Evolutionary conservation across 2,797 vertebrate species (phyloP), one percentile per base, ranked within the genome.

Genomic region (Notamacropus eugenii): DNA sequence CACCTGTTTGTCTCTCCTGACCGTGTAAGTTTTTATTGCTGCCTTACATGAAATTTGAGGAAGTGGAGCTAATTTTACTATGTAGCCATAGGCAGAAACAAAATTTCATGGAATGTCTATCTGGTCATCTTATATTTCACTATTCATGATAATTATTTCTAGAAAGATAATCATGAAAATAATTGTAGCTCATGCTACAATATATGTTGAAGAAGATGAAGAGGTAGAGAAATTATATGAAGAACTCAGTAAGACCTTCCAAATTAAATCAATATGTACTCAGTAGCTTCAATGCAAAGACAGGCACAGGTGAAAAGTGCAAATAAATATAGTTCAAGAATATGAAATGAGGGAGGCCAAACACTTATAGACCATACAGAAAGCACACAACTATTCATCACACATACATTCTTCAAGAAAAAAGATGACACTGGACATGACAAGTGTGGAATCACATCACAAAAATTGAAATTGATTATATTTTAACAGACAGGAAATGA

Each of bases 401-500:
- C n/a, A 82, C 40, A 82, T 82, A 46, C n/a, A 46, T 82, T 82
- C 67, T 82, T 82, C n/a, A 82, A 82, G 67, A 82, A 82, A 82
- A 82, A n/a, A 40, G 5, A 82, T 82, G 67, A 82, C 67, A 46
- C 67, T 82, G 67, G 67, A 82, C 67, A 82, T 82, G 67, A 82
- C 67, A 82, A 82, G 67, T 82, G n/a, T 82, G n/a, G 67, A 46
- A 82, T 46, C 67, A 46, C 16, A 82, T 82, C n/a, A 40, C 5
- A 82, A 82, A 82, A 82, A 82, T 1, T 82, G 67, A 46, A 82
- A 82, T 82, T 82, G 67, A 82, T 82, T 82, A 82, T 82, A 82
- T n/a, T 82, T 82, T 82, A 82, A 82, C 67, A 82, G 67, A 82
- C 67, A 82, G 67, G 67, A 82, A 82, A 82, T 82, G 67, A 82